A percentile compares a stretch with the other conserved stretches of the same genome.
Conservation (phyloP, 2,797 vertebrate genomes). For the Sebastes taczanowskii region DNA sequence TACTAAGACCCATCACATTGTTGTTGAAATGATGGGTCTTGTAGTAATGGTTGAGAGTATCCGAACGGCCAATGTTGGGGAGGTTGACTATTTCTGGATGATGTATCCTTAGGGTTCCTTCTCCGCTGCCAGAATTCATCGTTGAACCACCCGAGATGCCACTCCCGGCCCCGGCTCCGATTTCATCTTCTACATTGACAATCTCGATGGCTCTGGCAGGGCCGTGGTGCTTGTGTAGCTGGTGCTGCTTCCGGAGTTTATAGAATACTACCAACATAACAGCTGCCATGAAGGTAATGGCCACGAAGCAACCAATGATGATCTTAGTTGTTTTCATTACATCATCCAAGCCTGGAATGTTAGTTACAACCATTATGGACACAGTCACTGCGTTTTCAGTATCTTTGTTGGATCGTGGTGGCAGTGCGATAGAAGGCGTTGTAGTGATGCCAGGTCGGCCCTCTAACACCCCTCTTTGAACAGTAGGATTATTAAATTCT, state of each 20-base stretch:
- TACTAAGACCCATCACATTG: constrained; percentile 84
- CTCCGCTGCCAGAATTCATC: constrained; percentile 74
- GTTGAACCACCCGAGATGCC: constrained; percentile 84
- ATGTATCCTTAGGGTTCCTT: constrained; percentile 80
- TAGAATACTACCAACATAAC: constrained; percentile 97
- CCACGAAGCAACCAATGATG: constrained; percentile 97
- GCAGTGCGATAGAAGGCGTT: constrained; percentile 81
- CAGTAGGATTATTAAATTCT: constrained; percentile 74
- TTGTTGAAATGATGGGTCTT: constrained; percentile 93
- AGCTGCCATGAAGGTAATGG: constrained; percentile 96
- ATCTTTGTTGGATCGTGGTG: constrained; percentile 83
- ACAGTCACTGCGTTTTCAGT: constrained; percentile 87
- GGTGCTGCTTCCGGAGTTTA: constrained; percentile 94
- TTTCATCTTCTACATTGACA: constrained; percentile 95
- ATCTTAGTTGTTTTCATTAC: constrained; percentile 98
- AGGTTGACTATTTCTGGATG: constrained; percentile 88
- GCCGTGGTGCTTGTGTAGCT: constrained; percentile 94
- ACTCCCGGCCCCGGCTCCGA: constrained; percentile 83
- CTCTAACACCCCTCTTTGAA: constrained; percentile 67
- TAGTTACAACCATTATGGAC: constrained; percentile 88
- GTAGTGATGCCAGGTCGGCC: constrained; percentile 75
- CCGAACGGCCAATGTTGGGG: constrained; percentile 88
- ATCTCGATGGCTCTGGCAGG: constrained; percentile 94
- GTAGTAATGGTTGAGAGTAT: constrained; percentile 94
- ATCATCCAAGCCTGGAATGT: constrained; percentile 91